Evolutionary conservation across 2,888 invertebrate genomes (phyloP).

Genomic region (Agrochola litura): DNA sequence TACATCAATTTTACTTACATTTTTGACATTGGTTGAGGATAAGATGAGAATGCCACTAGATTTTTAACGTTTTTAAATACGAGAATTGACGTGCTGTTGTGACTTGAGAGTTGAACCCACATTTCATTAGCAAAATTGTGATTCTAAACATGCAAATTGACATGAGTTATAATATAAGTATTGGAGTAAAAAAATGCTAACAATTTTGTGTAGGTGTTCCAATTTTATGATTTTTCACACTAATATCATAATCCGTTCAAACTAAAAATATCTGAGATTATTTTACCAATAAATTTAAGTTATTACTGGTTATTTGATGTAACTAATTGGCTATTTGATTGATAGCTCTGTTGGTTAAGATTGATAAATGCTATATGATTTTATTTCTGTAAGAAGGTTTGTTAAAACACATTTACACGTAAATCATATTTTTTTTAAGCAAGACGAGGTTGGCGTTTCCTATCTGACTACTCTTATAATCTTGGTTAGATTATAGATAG

Average conservation of each 20-base stretch:
- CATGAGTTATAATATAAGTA: too few relatives aligned
- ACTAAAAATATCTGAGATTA: constrained; percentile 33
- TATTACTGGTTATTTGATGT: constrained; percentile 3
- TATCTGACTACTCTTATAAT: too few relatives aligned
- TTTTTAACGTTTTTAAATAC: background rate
- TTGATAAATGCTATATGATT: background rate
- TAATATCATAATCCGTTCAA: constrained; percentile 33
- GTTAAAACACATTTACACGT: too few relatives aligned
- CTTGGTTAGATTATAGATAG: too few relatives aligned
- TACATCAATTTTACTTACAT: background rate
- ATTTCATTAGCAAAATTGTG: background rate
- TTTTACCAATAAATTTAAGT: constrained; percentile 30
- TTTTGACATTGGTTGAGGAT: too few relatives aligned
- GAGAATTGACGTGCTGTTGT: background rate
- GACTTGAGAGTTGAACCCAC: background rate
- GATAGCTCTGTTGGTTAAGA: constrained; percentile 18
- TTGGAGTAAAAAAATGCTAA: background rate
- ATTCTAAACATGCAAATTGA: background rate
- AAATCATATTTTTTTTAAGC: too few relatives aligned
- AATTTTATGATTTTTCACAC: constrained; percentile 15
- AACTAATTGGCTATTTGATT: constrained; percentile 34
- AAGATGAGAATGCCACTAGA: background rate
- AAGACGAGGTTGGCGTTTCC: too few relatives aligned
- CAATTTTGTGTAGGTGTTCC: background rate
- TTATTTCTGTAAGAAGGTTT: too few relatives aligned